Conservation (phyloP, 2,888 invertebrate species). For the Abrostola triplasia region DNA sequence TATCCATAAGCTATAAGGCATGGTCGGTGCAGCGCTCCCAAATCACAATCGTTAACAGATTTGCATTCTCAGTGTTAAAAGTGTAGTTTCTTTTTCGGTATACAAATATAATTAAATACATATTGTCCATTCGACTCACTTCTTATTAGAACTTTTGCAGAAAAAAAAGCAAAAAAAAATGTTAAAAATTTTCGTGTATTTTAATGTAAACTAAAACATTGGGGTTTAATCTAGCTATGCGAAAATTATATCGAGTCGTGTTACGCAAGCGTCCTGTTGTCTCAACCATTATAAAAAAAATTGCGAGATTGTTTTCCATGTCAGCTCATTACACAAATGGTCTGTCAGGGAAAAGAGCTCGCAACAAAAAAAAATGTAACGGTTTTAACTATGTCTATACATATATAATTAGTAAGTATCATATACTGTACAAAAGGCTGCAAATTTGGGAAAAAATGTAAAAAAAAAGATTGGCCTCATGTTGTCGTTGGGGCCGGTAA, state of each 20-base stretch:
- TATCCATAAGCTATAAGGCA: not conserved
- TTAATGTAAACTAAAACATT: constrained; percentile 71
- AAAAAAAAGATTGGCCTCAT: constrained; percentile 81
- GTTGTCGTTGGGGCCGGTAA: constrained; percentile 79
- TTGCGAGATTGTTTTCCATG: constrained; percentile 66
- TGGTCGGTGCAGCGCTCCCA: constrained; percentile 11
- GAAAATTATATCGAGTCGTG: constrained; percentile 72
- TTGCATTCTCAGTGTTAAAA: constrained; percentile 49
- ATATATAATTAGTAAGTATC: constrained; percentile 85
- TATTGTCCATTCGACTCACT: constrained; percentile 64
- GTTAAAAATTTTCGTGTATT: constrained; percentile 72
- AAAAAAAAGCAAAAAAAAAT: constrained; percentile 70
- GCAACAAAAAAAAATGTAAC: constrained; percentile 72
- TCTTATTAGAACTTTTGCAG: constrained; percentile 58
- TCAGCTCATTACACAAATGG: constrained; percentile 44
- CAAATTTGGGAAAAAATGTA: constrained; percentile 83
- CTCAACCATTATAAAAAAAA: constrained; percentile 72
- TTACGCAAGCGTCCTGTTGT: constrained; percentile 77
- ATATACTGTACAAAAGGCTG: constrained; percentile 87
- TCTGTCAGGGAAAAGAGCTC: constrained; percentile 62
- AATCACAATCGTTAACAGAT: constrained; percentile 12
- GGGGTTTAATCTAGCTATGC: constrained; percentile 78
- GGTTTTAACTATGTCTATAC: constrained; percentile 85
- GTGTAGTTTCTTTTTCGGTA: constrained; percentile 76
- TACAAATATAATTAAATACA: constrained; percentile 50